Conservation (phyloP, 1,140 invertebrate species). For the Cataglyphis hispanica region DNA sequence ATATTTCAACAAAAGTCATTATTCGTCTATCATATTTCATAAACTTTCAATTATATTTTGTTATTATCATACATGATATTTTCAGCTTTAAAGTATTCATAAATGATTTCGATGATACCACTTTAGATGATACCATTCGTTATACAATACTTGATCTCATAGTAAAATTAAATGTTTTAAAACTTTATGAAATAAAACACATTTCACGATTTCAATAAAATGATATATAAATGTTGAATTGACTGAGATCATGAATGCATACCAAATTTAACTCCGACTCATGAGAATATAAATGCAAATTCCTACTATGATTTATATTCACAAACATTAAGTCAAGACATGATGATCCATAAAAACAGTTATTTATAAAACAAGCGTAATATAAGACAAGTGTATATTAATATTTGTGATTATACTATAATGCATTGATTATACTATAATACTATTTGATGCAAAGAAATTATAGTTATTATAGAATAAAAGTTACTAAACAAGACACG, state of each 20-base stretch:
- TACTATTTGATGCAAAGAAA: slow-evolving; percentile 1
- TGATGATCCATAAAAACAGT: not conserved
- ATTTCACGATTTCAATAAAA: not conserved
- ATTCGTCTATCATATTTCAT: not conserved
- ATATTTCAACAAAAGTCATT: not conserved
- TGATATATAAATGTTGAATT: not conserved
- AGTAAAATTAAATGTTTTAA: not conserved
- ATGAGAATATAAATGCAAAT: slow-evolving; percentile 9
- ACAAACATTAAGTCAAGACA: slow-evolving; percentile 9
- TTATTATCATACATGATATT: too few relatives aligned
- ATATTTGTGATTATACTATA: slow-evolving; percentile 1
- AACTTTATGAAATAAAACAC: not conserved
- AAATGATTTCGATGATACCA: not conserved
- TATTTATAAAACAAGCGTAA: slow-evolving; percentile 23
- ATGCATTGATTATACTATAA: not conserved
- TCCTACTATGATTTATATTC: not conserved
- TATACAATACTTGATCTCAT: not conserved
- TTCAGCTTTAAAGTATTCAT: not conserved
- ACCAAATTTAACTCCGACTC: not conserved
- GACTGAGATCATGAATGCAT: not conserved
- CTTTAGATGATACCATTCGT: not conserved
- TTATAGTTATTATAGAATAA: too few relatives aligned
- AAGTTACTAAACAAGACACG: not conserved
- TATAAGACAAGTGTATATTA: not conserved
- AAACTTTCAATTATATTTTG: not conserved